phyloP scores from a whole-genome alignment of 92 coral and sea anemone species.

The Palythoa grandis region DNA sequence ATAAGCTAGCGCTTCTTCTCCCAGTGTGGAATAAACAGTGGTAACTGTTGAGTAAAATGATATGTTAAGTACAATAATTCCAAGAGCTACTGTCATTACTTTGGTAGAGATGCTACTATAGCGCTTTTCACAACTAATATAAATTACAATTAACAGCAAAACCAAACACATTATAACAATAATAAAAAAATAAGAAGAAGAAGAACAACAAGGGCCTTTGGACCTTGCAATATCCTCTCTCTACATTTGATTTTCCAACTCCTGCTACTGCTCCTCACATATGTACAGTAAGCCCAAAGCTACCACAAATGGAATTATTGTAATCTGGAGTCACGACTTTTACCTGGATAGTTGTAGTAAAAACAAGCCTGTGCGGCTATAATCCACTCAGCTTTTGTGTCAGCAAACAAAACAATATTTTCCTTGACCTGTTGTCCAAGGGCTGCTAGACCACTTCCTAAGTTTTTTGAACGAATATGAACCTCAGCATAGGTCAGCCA shows the following conservation, averaged over 20 bases:
- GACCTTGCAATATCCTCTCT: too few species aligned
- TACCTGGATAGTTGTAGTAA: constrained; percentile 92
- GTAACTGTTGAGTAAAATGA: constrained; percentile 64
- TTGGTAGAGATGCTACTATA: too few species aligned
- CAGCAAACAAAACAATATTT: constrained; percentile 88
- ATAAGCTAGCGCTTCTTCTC: constrained; percentile 90
- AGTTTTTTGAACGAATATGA: constrained; percentile 71
- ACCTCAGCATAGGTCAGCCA: constrained; percentile 95
- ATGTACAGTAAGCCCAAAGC: too few species aligned
- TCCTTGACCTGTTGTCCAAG: constrained; percentile 86
- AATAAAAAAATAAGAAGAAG: too few species aligned
- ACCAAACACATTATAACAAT: too few species aligned
- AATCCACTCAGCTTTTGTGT: constrained; percentile 98
- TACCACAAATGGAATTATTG: neutral
- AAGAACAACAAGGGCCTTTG: neutral
- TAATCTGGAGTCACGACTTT: neutral
- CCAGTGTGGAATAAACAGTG: constrained; percentile 94
- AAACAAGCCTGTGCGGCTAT: constrained; percentile 90
- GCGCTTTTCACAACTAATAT: too few species aligned
- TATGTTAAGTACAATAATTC: neutral
- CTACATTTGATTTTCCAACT: too few species aligned
- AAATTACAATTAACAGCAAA: too few species aligned
- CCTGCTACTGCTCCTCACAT: too few species aligned
- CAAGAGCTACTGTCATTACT: too few species aligned
- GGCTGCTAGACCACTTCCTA: constrained; percentile 92